Evolutionary conservation across 2,113 vertebrate genomes (phyloP).

Genomic region (Sprattus sprattus): DNA sequence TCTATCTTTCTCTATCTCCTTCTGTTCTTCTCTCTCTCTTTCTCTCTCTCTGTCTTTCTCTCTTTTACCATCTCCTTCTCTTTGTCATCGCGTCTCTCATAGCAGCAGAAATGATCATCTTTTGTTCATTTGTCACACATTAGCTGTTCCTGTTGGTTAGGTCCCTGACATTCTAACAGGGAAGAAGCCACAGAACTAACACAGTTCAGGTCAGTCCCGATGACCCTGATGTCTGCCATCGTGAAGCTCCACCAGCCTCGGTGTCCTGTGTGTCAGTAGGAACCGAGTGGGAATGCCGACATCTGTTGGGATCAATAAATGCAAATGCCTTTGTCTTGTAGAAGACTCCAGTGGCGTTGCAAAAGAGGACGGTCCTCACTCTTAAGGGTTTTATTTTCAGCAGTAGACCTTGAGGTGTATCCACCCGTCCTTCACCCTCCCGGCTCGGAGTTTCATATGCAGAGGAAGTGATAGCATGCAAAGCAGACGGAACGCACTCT

Average conservation of each 20-base stretch:
- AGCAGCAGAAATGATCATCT: not conserved
- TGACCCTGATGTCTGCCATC: not conserved
- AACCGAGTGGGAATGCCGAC: not conserved
- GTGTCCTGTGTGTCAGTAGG: not conserved
- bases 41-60: not conserved
- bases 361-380: not conserved
- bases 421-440: not conserved
- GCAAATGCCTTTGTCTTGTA: not conserved
- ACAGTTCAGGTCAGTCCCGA: not conserved
- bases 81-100: not conserved
- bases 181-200: no score
- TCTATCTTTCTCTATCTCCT: not conserved
- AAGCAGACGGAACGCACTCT: not conserved
- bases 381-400: not conserved
- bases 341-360: not conserved
- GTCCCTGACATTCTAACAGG: not conserved
- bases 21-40: not conserved
- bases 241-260: not conserved
- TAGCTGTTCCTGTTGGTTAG: not conserved
- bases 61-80: not conserved
- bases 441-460: not conserved
- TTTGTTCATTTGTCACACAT: not conserved
- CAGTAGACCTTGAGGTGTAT: not conserved
- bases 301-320: not conserved
- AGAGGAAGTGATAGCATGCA: not conserved